Percentiles rank a stretch among this genome's conserved stretches.
phyloP scores from a whole-genome alignment of 2,797 vertebrate genomes.

The Mormyrops attenuatus region DNA sequence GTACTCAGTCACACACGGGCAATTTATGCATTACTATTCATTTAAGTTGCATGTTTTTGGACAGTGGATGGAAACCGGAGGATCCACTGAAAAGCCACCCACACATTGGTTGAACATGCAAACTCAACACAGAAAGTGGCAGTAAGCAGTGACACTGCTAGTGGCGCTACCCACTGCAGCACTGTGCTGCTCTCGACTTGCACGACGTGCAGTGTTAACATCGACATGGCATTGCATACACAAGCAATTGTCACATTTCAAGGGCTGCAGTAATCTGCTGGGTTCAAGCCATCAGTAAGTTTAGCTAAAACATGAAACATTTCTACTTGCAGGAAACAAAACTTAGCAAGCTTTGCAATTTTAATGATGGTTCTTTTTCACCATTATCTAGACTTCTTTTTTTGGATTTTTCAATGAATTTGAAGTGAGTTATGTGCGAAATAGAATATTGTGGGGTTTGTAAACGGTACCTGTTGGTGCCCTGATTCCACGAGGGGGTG shows the following conservation, averaged over 20 bases:
- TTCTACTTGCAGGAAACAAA: background rate
- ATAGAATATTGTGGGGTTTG: background rate
- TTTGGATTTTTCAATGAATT: background rate
- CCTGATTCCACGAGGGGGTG: background rate
- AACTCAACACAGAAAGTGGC: background rate
- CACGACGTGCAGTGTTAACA: background rate
- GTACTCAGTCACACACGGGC: background rate
- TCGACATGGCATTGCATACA: background rate
- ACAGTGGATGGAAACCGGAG: background rate
- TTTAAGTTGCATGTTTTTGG: background rate
- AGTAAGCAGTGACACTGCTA: background rate
- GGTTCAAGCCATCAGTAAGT: background rate
- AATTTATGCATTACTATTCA: background rate
- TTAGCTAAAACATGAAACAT: background rate
- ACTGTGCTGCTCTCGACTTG: background rate
- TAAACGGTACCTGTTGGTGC: background rate
- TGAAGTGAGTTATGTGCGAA: background rate
- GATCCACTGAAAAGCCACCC: background rate
- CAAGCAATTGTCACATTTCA: background rate
- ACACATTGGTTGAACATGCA: background rate
- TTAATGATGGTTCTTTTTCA: background rate
- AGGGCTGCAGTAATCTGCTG: background rate
- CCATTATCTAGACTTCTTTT: background rate
- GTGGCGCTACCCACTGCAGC: no score
- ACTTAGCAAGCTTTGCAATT: background rate